A percentile compares a stretch with the other conserved stretches of the same genome.
Conservation (phyloP, 1,140 invertebrate genomes). For the Drosophila varians region DNA sequence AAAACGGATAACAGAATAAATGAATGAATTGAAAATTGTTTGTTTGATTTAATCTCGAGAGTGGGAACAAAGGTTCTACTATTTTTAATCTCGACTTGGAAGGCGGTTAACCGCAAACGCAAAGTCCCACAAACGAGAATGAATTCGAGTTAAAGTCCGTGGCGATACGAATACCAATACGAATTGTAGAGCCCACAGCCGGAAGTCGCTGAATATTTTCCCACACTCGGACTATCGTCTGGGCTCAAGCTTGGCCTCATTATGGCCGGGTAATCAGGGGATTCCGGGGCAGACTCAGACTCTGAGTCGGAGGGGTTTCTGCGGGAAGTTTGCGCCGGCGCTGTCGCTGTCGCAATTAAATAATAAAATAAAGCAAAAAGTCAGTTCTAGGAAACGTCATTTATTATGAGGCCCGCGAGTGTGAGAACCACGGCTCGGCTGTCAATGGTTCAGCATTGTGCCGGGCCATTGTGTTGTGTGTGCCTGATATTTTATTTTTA, state of each 20-base stretch:
- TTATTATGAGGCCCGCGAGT: slow-evolving; percentile 71
- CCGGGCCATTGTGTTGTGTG: slow-evolving; percentile 21
- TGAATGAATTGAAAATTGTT: slow-evolving; percentile 6
- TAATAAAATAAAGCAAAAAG: slow-evolving; percentile 71
- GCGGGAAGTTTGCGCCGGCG: slow-evolving; percentile 68
- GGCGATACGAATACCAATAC: slow-evolving; percentile 22
- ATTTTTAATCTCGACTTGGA: slow-evolving; percentile 24
- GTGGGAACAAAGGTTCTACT: not conserved
- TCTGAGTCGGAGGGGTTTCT: slow-evolving; percentile 34
- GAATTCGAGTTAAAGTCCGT: slow-evolving; percentile 45
- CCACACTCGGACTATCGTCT: slow-evolving; percentile 57
- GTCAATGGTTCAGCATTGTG: slow-evolving; percentile 69
- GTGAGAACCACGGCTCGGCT: slow-evolving; percentile 71
- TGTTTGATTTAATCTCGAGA: slow-evolving; percentile 4
- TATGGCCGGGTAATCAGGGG: slow-evolving; percentile 37
- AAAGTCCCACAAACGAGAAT: slow-evolving; percentile 29
- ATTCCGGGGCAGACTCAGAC: no score
- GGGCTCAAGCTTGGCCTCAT: slow-evolving; percentile 59
- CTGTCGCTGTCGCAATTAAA: slow-evolving; percentile 78
- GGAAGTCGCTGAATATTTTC: slow-evolving; percentile 79
- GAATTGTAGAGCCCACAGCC: slow-evolving; percentile 59
- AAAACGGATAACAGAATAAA: slow-evolving; percentile 20
- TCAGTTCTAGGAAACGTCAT: slow-evolving; percentile 78
- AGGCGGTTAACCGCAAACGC: slow-evolving; percentile 35
- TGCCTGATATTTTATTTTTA: slow-evolving; percentile 19